Percentiles rank a stretch among this genome's conserved stretches.
Evolutionary conservation across 2,113 vertebrate genomes (phyloP).

Genomic region (Camelus dromedarius): DNA sequence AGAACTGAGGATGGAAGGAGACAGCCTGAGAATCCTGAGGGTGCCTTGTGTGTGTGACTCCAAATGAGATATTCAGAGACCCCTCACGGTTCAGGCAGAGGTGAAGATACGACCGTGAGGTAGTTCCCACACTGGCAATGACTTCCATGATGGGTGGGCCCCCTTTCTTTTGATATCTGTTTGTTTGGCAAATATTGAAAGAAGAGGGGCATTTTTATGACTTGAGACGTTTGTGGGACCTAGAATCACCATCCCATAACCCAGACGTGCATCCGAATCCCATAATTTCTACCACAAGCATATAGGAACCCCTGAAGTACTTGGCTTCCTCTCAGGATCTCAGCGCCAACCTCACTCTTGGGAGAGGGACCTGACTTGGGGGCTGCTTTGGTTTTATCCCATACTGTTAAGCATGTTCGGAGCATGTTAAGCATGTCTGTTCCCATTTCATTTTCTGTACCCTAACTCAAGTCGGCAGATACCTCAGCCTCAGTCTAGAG

Average conservation of each 20-base stretch:
- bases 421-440: neutral
- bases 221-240: neutral
- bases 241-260: neutral
- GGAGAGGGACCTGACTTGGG: neutral
- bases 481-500: neutral
- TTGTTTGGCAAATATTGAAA: constrained; percentile 3
- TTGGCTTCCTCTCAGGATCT: neutral
- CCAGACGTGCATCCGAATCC: neutral
- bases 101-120: no score
- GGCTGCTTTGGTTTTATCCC: neutral
- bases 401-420: neutral
- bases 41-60: neutral
- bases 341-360: neutral
- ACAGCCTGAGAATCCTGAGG: neutral
- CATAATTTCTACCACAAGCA: neutral
- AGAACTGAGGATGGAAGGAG: neutral
- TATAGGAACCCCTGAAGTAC: no score
- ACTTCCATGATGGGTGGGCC: neutral
- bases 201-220: neutral
- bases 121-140: neutral
- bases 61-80: neutral
- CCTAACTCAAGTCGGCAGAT: neutral
- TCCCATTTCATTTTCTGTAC: neutral
- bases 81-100: neutral
- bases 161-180: neutral